These are phyloP conservation scores for Siniperca chuatsi DNA, from an alignment of 2,113 vertebrate genomes.

Conservation along the genomic window DNA sequence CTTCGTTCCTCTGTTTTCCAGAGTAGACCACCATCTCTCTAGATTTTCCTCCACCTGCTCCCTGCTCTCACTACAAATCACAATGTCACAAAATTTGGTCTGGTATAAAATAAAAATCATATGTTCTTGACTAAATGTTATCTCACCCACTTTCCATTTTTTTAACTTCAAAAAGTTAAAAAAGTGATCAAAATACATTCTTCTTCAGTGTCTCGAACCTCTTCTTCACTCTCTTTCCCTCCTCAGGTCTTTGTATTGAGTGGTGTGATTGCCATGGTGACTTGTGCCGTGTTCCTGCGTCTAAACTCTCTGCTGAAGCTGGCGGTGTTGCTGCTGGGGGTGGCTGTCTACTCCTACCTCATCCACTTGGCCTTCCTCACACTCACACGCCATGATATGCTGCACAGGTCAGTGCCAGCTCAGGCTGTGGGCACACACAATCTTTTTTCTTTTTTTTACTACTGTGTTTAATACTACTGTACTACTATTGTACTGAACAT, in stretches of 20 bases:
- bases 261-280: constrained; percentile 96
- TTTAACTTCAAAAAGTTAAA: too few species aligned
- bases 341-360: constrained; percentile 90
- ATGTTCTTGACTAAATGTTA: not conserved
- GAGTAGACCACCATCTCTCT: too few species aligned
- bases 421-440: not conserved
- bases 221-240: not conserved
- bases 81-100: too few species aligned
- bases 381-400: constrained; percentile 74
- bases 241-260: constrained; percentile 93
- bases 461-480: not conserved
- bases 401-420: constrained; percentile 53
- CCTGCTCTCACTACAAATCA: too few species aligned
- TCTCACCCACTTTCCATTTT: not conserved
- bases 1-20: too few species aligned
- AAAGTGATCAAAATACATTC: not conserved
- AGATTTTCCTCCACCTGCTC: too few species aligned
- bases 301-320: constrained; percentile 96
- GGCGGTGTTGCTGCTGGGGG: constrained; percentile 91
- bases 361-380: constrained; percentile 91
- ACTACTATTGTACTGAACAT: not conserved
- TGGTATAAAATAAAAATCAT: not conserved
- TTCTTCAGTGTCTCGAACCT: not conserved
- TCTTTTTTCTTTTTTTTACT: not conserved
- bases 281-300: constrained; percentile 95